Evolutionary conservation across 2,113 vertebrate species (phyloP), one percentile per base, ranked within the genome.

Genomic region (Eublepharis macularius): DNA sequence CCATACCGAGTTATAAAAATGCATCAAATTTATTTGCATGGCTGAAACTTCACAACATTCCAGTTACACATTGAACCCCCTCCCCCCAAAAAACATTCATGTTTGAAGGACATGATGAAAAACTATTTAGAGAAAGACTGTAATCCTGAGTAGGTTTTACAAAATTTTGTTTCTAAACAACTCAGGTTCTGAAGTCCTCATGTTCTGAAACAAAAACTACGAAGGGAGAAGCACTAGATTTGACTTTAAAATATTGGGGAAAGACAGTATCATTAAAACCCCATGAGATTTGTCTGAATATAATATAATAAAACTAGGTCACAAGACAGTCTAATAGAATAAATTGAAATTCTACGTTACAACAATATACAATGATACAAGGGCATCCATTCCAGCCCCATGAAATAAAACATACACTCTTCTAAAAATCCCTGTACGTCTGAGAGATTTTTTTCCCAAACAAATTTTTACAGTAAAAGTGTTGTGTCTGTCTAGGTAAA

Each of bases 221-320:
- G n/a, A 73, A 4, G 54, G 47, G 41, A 32, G 26, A 66, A 74
- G 39, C 24, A 77, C 34, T 66, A 36, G 34, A 36, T 77, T 47
- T 63, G 54, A 76, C 77, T 57, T 57, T 78, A 74, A 36, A 86
- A 43, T 51, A 75, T 13, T 84, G 47, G 85, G 60, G 86, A 80
- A 80, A 81, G 87, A 83, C 60, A 83, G n/a, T 80, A 81, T 88
- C 80, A 84, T n/a, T 77, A 66, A 86, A 91, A 90, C 49, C 76
- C 86, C 84, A 86, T 2, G 75, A 81, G 83, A 89, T 86, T 60
- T 80, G 66, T 89, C 85, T 90, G 39, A 47, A 90, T 41, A 65
- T 49, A 45, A 70, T 79, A 82, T 83, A 83, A 76, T 86, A 83
- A 90, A 92, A 92, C 57, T 84, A 91, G 84, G 84, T 89, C 88